Conservation (phyloP, 2,113 vertebrate species). For the Phylloscopus trochilus region DNA sequence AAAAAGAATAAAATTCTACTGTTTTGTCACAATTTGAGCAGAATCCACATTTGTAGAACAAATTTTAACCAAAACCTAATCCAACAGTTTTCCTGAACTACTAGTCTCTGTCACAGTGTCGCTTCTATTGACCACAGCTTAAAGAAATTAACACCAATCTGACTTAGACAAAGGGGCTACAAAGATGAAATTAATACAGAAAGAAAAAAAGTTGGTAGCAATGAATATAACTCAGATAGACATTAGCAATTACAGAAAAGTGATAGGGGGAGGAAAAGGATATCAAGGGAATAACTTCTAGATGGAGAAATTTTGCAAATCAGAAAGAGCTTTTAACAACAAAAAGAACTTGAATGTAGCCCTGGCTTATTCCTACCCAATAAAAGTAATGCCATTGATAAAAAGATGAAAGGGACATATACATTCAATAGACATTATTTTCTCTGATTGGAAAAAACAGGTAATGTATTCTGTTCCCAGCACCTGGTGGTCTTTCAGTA, state of each 20-base stretch:
- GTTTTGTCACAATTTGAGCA: background rate
- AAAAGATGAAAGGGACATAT: background rate
- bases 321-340: background rate
- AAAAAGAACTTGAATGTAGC: background rate
- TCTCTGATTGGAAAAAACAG: background rate
- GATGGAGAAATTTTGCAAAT: background rate
- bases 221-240: background rate
- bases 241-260: background rate
- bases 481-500: background rate
- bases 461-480: background rate
- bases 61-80: background rate
- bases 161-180: background rate
- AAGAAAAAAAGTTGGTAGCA: background rate
- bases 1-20: background rate
- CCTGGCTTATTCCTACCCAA: background rate
- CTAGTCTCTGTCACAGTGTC: background rate
- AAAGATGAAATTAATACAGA: background rate
- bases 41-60: background rate
- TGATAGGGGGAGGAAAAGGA: background rate
- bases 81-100: background rate
- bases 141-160: background rate
- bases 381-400: background rate
- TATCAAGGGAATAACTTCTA: background rate
- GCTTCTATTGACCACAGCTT: background rate
- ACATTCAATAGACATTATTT: background rate